These are phyloP conservation scores for Ameiurus melas DNA, from an alignment of 2,113 vertebrate species.

Conservation along the genomic window DNA sequence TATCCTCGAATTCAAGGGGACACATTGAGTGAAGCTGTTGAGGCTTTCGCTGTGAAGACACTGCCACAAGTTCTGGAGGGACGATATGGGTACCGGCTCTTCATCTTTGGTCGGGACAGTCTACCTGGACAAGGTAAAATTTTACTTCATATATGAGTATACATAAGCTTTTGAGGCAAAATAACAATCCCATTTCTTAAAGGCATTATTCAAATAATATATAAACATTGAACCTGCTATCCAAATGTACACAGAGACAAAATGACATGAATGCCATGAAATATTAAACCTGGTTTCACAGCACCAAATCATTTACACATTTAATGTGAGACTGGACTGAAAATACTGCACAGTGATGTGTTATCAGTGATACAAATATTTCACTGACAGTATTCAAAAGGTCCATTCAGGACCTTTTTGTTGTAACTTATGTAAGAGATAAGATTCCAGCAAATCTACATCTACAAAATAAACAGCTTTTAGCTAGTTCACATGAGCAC, in stretches of 20 bases:
- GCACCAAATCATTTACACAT: neutral
- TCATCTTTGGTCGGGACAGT: constrained; percentile 85
- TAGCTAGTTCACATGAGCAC: too few relatives aligned
- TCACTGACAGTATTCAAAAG: neutral
- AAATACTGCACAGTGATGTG: neutral
- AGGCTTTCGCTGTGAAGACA: constrained; percentile 72
- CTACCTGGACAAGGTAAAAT: constrained; percentile 81
- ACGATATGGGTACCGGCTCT: constrained; percentile 84
- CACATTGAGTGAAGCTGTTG: constrained; percentile 63
- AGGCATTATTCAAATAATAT: neutral
- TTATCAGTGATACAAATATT: neutral
- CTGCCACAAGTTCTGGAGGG: constrained; percentile 85
- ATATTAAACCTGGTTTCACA: neutral
- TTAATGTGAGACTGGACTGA: neutral
- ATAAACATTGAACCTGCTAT: neutral
- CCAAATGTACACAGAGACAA: neutral
- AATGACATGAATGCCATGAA: neutral
- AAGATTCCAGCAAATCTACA: too few relatives aligned
- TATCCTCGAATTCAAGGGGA: constrained; percentile 72
- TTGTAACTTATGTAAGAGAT: neutral
- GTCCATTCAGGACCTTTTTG: neutral
- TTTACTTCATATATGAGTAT: too few relatives aligned
- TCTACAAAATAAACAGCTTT: too few relatives aligned
- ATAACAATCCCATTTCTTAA: neutral
- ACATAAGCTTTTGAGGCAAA: neutral